Evolutionary conservation across 2,113 vertebrate genomes (phyloP), one percentile per base, ranked within the genome.

Genomic region (Semnornis frantzii): DNA sequence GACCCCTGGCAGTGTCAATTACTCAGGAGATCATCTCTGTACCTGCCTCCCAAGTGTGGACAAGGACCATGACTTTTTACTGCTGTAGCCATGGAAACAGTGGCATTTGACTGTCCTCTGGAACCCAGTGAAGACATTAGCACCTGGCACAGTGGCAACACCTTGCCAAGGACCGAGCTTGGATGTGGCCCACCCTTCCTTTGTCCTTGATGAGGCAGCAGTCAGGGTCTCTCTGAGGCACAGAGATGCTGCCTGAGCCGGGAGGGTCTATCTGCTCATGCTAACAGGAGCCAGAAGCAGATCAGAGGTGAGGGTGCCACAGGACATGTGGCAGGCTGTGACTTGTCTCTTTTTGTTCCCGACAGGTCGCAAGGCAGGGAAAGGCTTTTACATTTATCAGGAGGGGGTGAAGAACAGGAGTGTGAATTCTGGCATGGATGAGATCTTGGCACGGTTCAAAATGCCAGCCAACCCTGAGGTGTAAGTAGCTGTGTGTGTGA

Each of bases 351-450:
- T 15, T 46, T 64, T 59, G 4, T 50, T 63, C 71, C 82, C 0
- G 27, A 55, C 85, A 99, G 99, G 99, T 64, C 98, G 99, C 20
- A 99, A 99, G 87, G 98, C 99, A n/a, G 99, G 99, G 71, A 99
- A 99, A 69, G 99, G 99, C 13, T 99, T 98, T 93, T 99, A 99
- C 3, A 2, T 99, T 85, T 99, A 99, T 97, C 98, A 98, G 94
- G 96, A 98, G 72, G 99, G 99, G 24, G 96, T 96, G 52, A 99
- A 99, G 97, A 85, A 75, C 77, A 98, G 96, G 97, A 97, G 95
- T 0, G 90, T 99, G 80, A 99, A 99, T 92, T 98, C 98, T 1
- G 98, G 98, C 5, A 92, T 98, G 78, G 97, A 97, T 9, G 97
- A 98, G 28, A 97, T 99, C 95, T 70, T 99, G 78, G 97, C 97